Evolutionary conservation across 2,113 vertebrate species (phyloP).

Genomic region (Mus musculus): DNA sequence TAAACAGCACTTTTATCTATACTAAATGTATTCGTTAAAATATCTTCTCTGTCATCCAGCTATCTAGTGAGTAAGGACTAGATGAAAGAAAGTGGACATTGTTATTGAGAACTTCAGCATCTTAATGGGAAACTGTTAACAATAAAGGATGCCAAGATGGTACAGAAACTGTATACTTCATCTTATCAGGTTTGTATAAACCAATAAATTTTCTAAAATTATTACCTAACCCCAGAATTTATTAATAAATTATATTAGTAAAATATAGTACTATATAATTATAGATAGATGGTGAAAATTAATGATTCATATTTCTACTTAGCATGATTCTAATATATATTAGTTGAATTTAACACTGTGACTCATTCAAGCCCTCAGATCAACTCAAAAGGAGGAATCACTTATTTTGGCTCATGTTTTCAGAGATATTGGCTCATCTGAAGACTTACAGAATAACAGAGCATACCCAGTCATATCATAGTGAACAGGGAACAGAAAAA

Average conservation of each 20-base stretch:
- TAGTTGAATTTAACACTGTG: background rate
- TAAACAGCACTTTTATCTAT: slow-evolving; percentile 7
- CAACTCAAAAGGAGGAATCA: background rate
- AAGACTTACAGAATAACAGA: background rate
- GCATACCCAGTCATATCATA: background rate
- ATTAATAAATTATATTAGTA: background rate
- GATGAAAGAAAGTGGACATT: background rate
- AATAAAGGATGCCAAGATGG: background rate
- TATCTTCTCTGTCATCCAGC: background rate
- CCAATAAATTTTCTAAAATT: background rate
- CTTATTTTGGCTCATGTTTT: background rate
- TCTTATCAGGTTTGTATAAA: background rate
- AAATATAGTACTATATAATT: background rate
- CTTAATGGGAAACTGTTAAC: background rate
- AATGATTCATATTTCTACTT: background rate
- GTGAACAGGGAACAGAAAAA: background rate
- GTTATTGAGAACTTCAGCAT: background rate
- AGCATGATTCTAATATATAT: background rate
- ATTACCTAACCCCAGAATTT: background rate
- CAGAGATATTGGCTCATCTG: background rate
- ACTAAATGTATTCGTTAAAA: slow-evolving; percentile 31
- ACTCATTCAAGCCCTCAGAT: background rate
- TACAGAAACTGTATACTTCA: background rate
- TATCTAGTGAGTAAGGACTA: background rate
- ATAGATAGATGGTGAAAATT: background rate